Percentiles rank a stretch among this genome's conserved stretches.
Conservation (phyloP, 2,113 vertebrate genomes). For the Megaceryle maxima region DNA sequence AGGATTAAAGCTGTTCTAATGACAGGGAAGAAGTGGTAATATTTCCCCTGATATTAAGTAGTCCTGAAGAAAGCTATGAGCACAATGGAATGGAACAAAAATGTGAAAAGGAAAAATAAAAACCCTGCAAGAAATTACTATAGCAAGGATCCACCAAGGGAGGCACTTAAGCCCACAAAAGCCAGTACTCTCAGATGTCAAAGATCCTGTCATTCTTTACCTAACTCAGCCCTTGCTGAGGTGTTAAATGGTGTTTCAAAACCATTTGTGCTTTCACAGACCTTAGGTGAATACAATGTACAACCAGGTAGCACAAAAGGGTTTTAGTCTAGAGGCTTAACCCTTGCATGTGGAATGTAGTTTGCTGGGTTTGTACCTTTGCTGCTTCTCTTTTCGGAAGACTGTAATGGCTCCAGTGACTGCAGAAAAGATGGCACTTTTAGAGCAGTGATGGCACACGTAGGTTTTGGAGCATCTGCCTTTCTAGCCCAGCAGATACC, state of each 20-base stretch:
- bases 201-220: constrained; percentile 23
- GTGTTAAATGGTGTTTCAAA: constrained; percentile 27
- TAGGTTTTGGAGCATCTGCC: constrained; percentile 17
- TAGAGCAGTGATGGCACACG: neutral
- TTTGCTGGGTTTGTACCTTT: neutral
- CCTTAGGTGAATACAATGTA: neutral
- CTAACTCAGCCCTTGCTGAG: neutral
- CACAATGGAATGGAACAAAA: constrained; percentile 10
- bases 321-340: neutral
- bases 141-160: constrained; percentile 15
- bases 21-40: constrained; percentile 29
- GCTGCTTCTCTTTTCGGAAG: neutral
- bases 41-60: constrained; percentile 40
- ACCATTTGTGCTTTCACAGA: neutral
- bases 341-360: neutral
- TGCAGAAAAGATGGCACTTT: neutral
- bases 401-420: neutral
- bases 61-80: constrained; percentile 35
- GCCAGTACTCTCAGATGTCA: neutral
- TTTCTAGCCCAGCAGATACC: neutral
- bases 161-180: constrained; percentile 27
- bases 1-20: constrained; percentile 54
- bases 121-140: neutral
- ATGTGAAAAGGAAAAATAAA: constrained; percentile 28
- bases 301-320: neutral